Percentiles rank a stretch among this genome's conserved stretches.
phyloP scores from a whole-genome alignment of 2,113 vertebrate species.

The Thymallus thymallus region DNA sequence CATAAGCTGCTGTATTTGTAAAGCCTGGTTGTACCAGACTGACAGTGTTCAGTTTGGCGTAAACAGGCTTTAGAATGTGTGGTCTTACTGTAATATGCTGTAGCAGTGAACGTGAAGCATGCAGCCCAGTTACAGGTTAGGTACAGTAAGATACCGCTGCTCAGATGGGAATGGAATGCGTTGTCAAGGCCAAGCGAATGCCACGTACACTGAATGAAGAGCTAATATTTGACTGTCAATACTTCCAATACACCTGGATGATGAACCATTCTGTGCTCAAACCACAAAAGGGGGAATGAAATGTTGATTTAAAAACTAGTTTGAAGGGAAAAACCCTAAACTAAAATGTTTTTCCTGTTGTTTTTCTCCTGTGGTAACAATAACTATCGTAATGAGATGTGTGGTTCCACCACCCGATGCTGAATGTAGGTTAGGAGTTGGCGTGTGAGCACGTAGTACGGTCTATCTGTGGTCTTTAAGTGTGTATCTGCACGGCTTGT shows the following conservation, averaged over 20 bases:
- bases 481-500: no score
- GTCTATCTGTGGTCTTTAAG: slow-evolving; percentile 9
- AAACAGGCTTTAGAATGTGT: background rate
- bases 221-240: background rate
- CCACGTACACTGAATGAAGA: background rate
- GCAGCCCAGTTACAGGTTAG: background rate
- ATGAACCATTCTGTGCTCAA: background rate
- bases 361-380: background rate
- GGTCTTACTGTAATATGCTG: background rate
- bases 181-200: slow-evolving; percentile 1
- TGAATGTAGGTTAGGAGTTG: background rate
- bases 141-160: background rate
- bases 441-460: background rate
- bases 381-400: background rate
- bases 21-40: background rate
- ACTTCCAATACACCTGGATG: background rate
- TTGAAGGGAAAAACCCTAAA: background rate
- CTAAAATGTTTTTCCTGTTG: background rate
- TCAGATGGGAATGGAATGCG: background rate
- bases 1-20: background rate
- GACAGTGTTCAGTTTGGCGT: background rate
- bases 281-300: background rate
- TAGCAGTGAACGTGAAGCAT: background rate
- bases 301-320: no score
- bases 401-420: background rate